A percentile compares a stretch with the other conserved stretches of the same genome.
Conservation (phyloP, 1,140 invertebrate genomes). For the fruit fly (Drosophila melanogaster) region Release_6_plus_ISO1_MT NT_037436.4:18253501-18254000, state of each 20-base stretch:
- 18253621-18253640: conserved; percentile 76
- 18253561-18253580: conserved; percentile 10
- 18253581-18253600: conserved; percentile 65
- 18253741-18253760: no score
- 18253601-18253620: conserved; percentile 80
- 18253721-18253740: no score
- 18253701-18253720: no score
- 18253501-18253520: conserved; percentile 30
- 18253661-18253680: neutral
- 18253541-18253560: conserved; percentile 58
- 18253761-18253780: no score
- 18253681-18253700: no score
- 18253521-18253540: conserved; percentile 58
- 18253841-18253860: no score
- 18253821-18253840: no score
- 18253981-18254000: conserved; percentile 56
- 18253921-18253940: neutral
- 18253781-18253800: no score
- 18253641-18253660: conserved; percentile 27
- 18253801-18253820: no score
- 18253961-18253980: conserved; percentile 60
- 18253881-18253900: neutral
- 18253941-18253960: conserved; percentile 63
- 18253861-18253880: no score
- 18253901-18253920: neutral